Base-by-base conservation (phyloP, 1,140 invertebrate species). In the Philotrypesis tridentata region DNA sequence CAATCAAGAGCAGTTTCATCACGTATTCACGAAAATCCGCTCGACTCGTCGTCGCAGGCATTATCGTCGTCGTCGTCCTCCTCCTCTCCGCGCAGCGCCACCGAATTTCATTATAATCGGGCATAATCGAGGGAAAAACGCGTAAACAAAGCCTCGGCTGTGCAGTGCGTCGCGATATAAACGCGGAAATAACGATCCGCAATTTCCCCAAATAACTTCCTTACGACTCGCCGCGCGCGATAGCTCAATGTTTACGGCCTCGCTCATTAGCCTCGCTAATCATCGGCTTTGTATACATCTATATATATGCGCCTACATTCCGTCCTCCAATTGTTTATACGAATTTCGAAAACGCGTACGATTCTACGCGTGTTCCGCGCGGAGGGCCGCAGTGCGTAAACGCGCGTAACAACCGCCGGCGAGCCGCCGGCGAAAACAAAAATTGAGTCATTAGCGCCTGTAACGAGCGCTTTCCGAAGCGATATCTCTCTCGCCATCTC, bases 131-230 rank as follows among this genome's bases (percentile, higher is more conserved):
- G 12, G 14, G n/a, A 73, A 55, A 73, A 29, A 55, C 17, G 43
- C 23, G 0, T 29, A 65, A 65, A 65, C 61, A 65, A 65, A 65
- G 61, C 11, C 25, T 65, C 23, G 21, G 23, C 23, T 14, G 17
- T 9, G 61, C 61, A 8, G 25, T 7, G 55, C 29, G 43, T 40
- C n/a, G n/a, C n/a, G n/a, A n/a, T n/a, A n/a, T n/a, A n/a, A 76
- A 76, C 14, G 31, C 60, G 43, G 73, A 75, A 48, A 63, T 63
- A 61, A 37, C 55, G 29, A 63, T 3, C 27, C 4, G 14, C 55
- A 37, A 75, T 63, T 76, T 40, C 8, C 33, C 74, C 61, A 65
- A 76, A 76, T 67, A 76, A 76, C 74, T 76, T 76, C 74, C 74
- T 76, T 65, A 76, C 61, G 61, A 65, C 61, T 25, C 5, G 27